A percentile compares a stretch with the other conserved stretches of the same genome.
phyloP scores from a whole-genome alignment of 2,797 vertebrate genomes.

The Spondyliosoma cantharus region DNA sequence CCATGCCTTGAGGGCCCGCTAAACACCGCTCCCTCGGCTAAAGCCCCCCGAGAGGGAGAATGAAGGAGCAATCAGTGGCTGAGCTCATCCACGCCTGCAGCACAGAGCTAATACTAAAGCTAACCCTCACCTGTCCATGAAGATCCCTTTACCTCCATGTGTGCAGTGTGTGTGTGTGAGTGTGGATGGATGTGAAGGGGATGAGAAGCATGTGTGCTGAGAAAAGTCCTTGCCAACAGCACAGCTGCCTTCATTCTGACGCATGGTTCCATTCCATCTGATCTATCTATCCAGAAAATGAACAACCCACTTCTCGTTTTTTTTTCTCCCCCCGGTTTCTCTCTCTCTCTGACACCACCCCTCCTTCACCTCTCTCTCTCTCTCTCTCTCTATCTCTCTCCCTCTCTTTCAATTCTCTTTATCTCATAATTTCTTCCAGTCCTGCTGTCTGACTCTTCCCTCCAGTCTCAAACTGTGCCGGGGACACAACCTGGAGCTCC shows the following conservation, averaged over 20 bases:
- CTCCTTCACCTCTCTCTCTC: conserved; percentile 56
- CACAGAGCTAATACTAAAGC: conserved; percentile 83
- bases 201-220: conserved; percentile 64
- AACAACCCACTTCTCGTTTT: conserved; percentile 73
- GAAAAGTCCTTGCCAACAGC: conserved; percentile 87
- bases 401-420: conserved; percentile 70
- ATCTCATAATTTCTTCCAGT: conserved; percentile 83
- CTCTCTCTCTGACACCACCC: conserved; percentile 58
- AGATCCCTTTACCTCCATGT: conserved; percentile 72
- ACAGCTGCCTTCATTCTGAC: conserved; percentile 82
- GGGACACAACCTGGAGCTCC: conserved; percentile 77
- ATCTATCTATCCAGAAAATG: conserved; percentile 87
- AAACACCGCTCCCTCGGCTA: conserved; percentile 83
- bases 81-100: conserved; percentile 88
- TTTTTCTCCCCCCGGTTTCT: conserved; percentile 69
- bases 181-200: conserved; percentile 27
- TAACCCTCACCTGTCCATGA: conserved; percentile 78
- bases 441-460: conserved; percentile 72
- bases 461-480: conserved; percentile 75
- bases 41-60: conserved; percentile 78
- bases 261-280: conserved; percentile 83
- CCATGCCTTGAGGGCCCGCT: conserved; percentile 82
- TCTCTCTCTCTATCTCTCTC: conserved; percentile 54
- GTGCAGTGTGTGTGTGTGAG: conserved; percentile 26
- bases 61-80: conserved; percentile 73